Conservation (phyloP, 2,888 invertebrate species). For the Deroplatys truncata region DNA sequence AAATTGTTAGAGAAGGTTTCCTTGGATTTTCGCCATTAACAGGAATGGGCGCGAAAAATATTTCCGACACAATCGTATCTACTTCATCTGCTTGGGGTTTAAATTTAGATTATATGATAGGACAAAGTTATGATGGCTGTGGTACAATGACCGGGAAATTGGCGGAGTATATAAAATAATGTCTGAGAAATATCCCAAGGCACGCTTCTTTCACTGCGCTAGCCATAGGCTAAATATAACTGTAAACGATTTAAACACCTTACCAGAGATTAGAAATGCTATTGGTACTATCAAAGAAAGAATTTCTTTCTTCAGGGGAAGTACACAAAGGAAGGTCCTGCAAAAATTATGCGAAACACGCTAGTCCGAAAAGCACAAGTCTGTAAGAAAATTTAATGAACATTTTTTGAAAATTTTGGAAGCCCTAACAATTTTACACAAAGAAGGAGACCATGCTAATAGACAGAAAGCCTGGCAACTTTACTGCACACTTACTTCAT, state of each 20-base stretch:
- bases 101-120: not conserved
- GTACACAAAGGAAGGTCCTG: too few species aligned
- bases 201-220: not conserved
- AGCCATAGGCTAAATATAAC: too few species aligned
- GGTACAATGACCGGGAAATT: not conserved
- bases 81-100: not conserved
- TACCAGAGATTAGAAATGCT: not conserved
- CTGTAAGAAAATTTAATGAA: too few species aligned
- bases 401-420: too few species aligned
- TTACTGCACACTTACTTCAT: too few species aligned
- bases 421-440: too few species aligned
- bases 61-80: not conserved
- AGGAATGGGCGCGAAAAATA: not conserved
- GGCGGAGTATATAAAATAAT: not conserved
- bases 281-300: not conserved
- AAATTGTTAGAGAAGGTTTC: not conserved
- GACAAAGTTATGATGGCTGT: not conserved
- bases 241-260: too few species aligned
- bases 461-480: too few species aligned
- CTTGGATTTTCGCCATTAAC: not conserved
- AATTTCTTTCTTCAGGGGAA: not conserved
- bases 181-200: not conserved
- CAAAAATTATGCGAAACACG: too few species aligned
- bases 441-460: too few species aligned
- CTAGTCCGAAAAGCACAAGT: too few species aligned